Percentiles rank a stretch among this genome's conserved stretches.
Evolutionary conservation across 2,113 vertebrate species (phyloP).

Genomic region (Gnathonemus echidnorhynchus): DNA sequence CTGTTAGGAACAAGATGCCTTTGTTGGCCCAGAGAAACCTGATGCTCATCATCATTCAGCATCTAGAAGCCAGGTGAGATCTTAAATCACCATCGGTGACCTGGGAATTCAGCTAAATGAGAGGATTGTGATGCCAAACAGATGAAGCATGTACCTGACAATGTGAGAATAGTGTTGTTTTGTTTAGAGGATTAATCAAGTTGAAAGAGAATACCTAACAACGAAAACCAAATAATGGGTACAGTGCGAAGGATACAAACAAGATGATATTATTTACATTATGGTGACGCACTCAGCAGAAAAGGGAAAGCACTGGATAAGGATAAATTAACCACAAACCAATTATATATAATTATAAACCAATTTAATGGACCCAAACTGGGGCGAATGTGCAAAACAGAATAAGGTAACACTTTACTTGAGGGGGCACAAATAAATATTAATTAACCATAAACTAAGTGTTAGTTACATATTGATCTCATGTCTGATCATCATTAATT

Average conservation of each 20-base stretch:
- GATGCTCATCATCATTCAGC: not conserved
- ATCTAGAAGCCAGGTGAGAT: not conserved
- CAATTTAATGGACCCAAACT: not conserved
- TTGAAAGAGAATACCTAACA: not conserved
- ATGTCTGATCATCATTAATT: not conserved
- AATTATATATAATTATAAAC: not conserved
- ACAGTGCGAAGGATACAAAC: not conserved
- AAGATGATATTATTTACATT: not conserved
- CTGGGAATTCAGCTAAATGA: not conserved
- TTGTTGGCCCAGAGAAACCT: not conserved
- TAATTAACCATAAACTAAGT: not conserved
- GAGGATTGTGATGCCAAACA: not conserved
- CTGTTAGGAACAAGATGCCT: not conserved
- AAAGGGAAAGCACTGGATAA: not conserved
- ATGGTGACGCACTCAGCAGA: not conserved
- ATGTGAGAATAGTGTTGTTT: not conserved
- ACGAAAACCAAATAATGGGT: not conserved
- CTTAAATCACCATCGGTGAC: not conserved
- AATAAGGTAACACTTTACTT: not conserved
- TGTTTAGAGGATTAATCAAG: not conserved
- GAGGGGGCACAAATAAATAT: not conserved
- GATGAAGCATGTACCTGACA: not conserved
- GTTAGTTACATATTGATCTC: not conserved
- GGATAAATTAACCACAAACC: not conserved
- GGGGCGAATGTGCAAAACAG: not conserved